phyloP scores from a whole-genome alignment of 2,113 vertebrate species.

The Epinephelus lanceolatus region DNA sequence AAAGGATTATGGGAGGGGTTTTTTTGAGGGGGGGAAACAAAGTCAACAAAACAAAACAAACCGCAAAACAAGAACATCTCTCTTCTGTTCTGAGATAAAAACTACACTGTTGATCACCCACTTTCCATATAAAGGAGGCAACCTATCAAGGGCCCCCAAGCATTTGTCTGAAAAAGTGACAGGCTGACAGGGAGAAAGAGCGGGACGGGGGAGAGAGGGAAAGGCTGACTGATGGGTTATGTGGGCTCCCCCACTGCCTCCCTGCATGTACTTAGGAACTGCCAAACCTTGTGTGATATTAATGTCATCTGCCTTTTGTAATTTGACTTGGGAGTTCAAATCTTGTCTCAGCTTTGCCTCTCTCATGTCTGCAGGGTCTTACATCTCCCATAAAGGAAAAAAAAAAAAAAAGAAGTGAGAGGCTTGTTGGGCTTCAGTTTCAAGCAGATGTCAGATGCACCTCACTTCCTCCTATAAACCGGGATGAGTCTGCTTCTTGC shows the following conservation, averaged over 20 bases:
- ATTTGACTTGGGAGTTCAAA: constrained; percentile 79
- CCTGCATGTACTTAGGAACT: constrained; percentile 70
- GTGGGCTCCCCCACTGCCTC: constrained; percentile 35
- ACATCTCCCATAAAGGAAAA: constrained; percentile 22
- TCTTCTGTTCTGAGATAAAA: constrained; percentile 21
- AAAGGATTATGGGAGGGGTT: constrained; percentile 44
- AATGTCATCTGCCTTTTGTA: constrained; percentile 80
- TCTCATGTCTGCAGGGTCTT: constrained; percentile 50
- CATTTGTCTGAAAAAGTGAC: constrained; percentile 33
- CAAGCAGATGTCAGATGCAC: constrained; percentile 66
- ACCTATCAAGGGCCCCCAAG: constrained; percentile 25
- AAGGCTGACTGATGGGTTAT: constrained; percentile 60
- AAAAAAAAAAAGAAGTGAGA: constrained; percentile 7
- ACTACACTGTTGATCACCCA: constrained; percentile 24
- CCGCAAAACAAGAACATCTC: neutral
- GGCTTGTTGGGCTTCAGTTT: constrained; percentile 53
- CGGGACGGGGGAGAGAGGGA: constrained; percentile 16
- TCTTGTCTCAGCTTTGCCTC: constrained; percentile 67
- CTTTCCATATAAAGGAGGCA: constrained; percentile 20
- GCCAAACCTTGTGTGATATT: constrained; percentile 80
- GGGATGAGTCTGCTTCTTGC: constrained; percentile 52
- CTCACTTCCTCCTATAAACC: constrained; percentile 57
- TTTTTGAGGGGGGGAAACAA: neutral
- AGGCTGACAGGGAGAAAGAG: constrained; percentile 33
- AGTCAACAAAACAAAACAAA: constrained; percentile 42